Base-by-base conservation (phyloP, 2,113 vertebrate species). In the Muntiacus reevesi region DNA sequence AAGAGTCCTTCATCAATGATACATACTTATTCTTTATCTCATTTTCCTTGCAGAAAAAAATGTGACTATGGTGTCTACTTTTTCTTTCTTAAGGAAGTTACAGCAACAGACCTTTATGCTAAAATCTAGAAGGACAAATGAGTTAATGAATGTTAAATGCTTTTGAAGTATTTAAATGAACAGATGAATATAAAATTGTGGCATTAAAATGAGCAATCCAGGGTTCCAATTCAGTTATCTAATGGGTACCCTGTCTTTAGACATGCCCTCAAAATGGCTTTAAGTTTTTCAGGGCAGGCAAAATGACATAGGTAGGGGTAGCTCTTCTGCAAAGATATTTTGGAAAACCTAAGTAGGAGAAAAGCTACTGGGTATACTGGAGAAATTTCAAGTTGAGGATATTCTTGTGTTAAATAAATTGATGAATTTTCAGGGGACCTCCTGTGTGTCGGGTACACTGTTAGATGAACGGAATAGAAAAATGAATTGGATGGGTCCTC, bases 1-100 rank as follows among this genome's bases (percentile, higher is more conserved):
- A 36, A 16, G 17, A 60, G 59, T 30, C 47, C 45, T 92, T 82
- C 87, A 76, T 91, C 76, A 43, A 0, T 86, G 81, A 84, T 43
- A 78, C 43, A 40, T 87, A 78, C 36, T 86, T 81, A 28, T 13
- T 86, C 45, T 94, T 64, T 60, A 81, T 88, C 54, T 90, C 43
- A 76, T 78, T 74, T 54, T 78, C 36, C 85, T 93, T 67, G 36
- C 6, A 57, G 76, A 84, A 85, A 81, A 71, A 92, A 89, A 91
- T 87, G 23, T 76, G 50, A 27, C n/a, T 43, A 14, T 57, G 6
- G 28, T 16, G 27, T 83, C 40, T 71, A 47, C 43, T 93, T 90
- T 86, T 71, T 95, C 36, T 43, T 93, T 84, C 74, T 85, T 15
- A 84, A 97, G 88, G 64, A 96, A 90, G 67, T 98, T 97, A 97